Base-by-base conservation (phyloP, 2,113 vertebrate genomes). In the Pseudolaguvia tuberculata region DNA sequence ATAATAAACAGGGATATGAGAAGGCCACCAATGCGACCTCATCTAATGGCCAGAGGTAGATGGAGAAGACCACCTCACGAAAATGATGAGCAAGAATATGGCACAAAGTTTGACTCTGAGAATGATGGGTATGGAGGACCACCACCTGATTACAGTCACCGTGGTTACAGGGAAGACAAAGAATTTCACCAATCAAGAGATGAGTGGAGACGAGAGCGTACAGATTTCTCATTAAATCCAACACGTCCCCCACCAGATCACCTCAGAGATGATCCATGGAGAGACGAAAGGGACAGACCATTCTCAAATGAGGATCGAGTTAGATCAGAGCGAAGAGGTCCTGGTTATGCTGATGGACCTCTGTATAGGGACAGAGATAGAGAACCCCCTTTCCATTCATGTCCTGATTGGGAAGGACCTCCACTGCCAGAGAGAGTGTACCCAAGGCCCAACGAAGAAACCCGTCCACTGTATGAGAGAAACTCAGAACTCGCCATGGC, bases 221-320 rank as follows among this genome's bases (percentile, higher is more conserved):
- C 45, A 76, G 94, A 95, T 72, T 93, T 90, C 77, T 89, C 92
- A 3, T 87, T 91, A 69, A 91, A 88, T 70, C 87, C 85, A 18
- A 87, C 88, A 55, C 87, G 88, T 70, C 92, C 92, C 71, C 70
- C 93, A 74, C 68, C 94, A 81, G 94, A 96, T 71, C 89, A 87
- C 77, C 93, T 92, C 13, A 91, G 88, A 81, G 94, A 96, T 47
- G 91, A 93, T 6, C 89, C 85, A 20, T 96, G 96, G 95, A 84
- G 85, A 70, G 91, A 94, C 0, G 94, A 94, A 52, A 88, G 91
- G 81, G 92, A 91, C 55, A 88, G 92, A 84, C 89, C 91, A 51
- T 91, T 93, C 85, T 81, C 86, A 9, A 91, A 93, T 80, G 92
- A 91, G 63, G 86, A 91, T 65, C 83, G 88, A 72, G 90, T 92